Percentiles rank a stretch among this genome's conserved stretches.
These are phyloP conservation scores for Leptarthrus brevirostris DNA, from an alignment of 2,888 invertebrate genomes.

Conservation along the genomic window DNA sequence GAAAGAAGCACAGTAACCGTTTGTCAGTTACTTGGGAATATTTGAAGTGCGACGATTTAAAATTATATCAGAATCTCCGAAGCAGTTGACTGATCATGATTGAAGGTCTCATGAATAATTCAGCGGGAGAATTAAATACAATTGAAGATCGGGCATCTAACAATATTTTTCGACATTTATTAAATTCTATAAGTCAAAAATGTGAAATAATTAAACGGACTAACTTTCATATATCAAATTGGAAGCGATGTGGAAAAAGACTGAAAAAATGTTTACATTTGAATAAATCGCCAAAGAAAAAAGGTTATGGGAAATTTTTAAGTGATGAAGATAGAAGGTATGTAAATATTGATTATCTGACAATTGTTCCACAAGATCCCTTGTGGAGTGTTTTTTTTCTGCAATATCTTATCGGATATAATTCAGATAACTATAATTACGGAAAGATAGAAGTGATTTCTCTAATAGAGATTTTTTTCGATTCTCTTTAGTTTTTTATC, in stretches of 20 bases:
- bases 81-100: background rate
- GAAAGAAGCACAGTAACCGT: background rate
- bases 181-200: constrained; percentile 54
- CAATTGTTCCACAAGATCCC: no score
- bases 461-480: no score
- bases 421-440: background rate
- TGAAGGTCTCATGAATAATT: constrained; percentile 26
- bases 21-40: constrained; percentile 5
- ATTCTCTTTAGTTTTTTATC: no score
- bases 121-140: constrained; percentile 6
- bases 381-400: no score
- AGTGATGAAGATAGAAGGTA: constrained; percentile 80
- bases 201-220: constrained; percentile 54
- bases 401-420: no score
- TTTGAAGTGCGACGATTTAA: background rate
- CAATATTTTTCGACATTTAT: constrained; percentile 54
- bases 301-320: constrained; percentile 74
- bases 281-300: constrained; percentile 68
- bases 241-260: constrained; percentile 57
- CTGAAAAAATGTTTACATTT: constrained; percentile 63
- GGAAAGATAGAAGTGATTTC: no score
- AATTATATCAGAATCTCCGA: background rate
- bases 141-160: constrained; percentile 25
- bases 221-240: constrained; percentile 53
- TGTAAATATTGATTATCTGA: background rate